Evolutionary conservation across 2,797 vertebrate species (phyloP), one percentile per base, ranked within the genome.

Genomic region (Acestrorhynchus altus): DNA sequence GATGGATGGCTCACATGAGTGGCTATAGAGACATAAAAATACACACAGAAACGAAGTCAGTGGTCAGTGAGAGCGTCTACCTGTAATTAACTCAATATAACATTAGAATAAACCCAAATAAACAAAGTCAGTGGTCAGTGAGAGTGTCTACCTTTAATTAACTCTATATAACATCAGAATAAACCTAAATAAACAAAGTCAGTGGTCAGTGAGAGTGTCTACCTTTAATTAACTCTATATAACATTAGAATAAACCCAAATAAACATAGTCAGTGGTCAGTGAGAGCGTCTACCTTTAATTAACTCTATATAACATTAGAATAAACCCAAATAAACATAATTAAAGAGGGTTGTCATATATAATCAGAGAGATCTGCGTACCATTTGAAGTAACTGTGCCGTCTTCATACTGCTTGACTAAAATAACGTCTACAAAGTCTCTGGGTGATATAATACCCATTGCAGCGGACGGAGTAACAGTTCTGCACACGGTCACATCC

Each of bases 371-470:
- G 1, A 6, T n/a, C 13, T 11, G n/a, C 93, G 85, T 86, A 99
- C 97, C 97, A 20, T 94, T 95, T 46, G 96, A 97, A 1, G 92
- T 89, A 83, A 97, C 90, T 0, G 92, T 93, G 35, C 97, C 96
- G 2, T 98, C 96, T 82, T 98, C 96, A 0, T 93, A 95, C 4
- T 89, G 90, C 86, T 93, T 95, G 35, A 95, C 79, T 75, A 95
- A 88, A 84, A 97, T 92, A 64, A 97, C 92, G 81, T 99, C 98
- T 68, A 99, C 94, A 83, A 99, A 99, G 83, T 99, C 97, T 85
- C 98, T 92, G 22, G 97, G 96, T 8, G 98, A 94, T 77, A 99
- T 98, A 72, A 98, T 91, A 20, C 92, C 96, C 97, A 98, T 96
- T 12, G 94, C 96, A 13, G 95, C 96, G 0, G 97, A 95, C 1